These are phyloP conservation scores for Dasysyrphus tricinctus DNA, from an alignment of 2,888 invertebrate species.

Conservation along the genomic window DNA sequence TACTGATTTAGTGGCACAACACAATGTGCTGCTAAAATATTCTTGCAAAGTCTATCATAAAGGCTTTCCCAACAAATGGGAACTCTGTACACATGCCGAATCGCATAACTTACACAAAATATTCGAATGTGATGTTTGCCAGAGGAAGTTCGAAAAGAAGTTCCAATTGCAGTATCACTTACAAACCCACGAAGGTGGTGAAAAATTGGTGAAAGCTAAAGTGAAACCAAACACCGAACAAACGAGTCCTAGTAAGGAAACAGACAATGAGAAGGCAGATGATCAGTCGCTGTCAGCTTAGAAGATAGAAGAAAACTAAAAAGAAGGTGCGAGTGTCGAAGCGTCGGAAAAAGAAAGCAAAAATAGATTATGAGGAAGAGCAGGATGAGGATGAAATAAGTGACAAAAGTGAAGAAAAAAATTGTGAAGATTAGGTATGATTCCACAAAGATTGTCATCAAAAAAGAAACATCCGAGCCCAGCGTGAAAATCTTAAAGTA, in stretches of 20 bases:
- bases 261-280: neutral
- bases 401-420: slow-evolving; percentile 25
- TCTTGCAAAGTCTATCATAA: too few species aligned
- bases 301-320: slow-evolving; percentile 42
- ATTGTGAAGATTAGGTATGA: slow-evolving; percentile 20
- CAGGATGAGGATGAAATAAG: slow-evolving; percentile 33
- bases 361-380: slow-evolving; percentile 12
- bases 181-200: too few species aligned
- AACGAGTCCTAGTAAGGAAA: neutral
- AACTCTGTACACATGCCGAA: slow-evolving; percentile 67
- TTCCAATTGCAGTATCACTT: too few species aligned
- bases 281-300: neutral
- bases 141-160: too few species aligned
- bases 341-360: slow-evolving; percentile 43
- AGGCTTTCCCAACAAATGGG: slow-evolving; percentile 75
- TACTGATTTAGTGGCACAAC: too few species aligned
- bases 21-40: too few species aligned
- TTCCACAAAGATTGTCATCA: neutral
- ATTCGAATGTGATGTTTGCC: slow-evolving; percentile 73
- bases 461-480: slow-evolving; percentile 33
- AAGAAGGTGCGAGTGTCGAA: slow-evolving; percentile 32
- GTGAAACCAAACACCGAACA: slow-evolving; percentile 37
- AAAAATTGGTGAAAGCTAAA: too few species aligned
- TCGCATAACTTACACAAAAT: slow-evolving; percentile 63
- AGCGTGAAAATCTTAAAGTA: slow-evolving; percentile 62